Base-by-base conservation (phyloP, 2,888 invertebrate genomes). In the Unio pictorum region DNA sequence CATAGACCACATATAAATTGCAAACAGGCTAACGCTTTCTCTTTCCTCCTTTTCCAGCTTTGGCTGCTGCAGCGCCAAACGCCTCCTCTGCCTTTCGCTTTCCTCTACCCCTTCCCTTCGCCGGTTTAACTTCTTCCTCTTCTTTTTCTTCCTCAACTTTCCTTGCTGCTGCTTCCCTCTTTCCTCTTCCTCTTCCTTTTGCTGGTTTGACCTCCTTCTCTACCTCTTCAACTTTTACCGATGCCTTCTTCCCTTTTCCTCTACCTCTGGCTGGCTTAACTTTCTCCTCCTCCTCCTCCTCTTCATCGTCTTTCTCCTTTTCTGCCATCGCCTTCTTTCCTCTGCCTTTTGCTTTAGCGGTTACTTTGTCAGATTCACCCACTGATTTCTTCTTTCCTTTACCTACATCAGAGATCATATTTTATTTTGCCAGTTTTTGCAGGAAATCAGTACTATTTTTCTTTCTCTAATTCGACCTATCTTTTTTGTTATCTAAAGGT, bases 41-140 rank as follows among this genome's bases (percentile, higher is more conserved):
- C 64, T 72, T 72, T 57, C 72, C 72, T 26, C 73, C 73, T 55
- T 66, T 54, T 3, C 71, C 68, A 59, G 66, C 67, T 57, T 69
- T 68, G 17, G 63, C 74, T 30, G 66, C 59, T 34, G 69, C 67
- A 54, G 68, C 63, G 11, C 72, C 72, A 59, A 72, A 69, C 0
- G 72, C 76, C 56, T 74, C 73, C 30, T 67, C 74, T 1, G 72
- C 75, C 34, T 64, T 60, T 23, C 74, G 61, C 61, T 76, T 79
- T 6, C 76, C 79, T 23, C 73, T 57, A 3, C 79, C 79, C 55
- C 76, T 60, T 8, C 75, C 79, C 15, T 70, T 61, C 3, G 75
- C 74, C 28, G 65, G 69, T n/a, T 18, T 23, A 59, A 23, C 26
- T 45, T 23, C 57, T 45, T 60, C 64, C 59, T 64, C 59, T 59